Conservation (phyloP, 2,888 invertebrate species). For the Scotopteryx bipunctaria region DNA sequence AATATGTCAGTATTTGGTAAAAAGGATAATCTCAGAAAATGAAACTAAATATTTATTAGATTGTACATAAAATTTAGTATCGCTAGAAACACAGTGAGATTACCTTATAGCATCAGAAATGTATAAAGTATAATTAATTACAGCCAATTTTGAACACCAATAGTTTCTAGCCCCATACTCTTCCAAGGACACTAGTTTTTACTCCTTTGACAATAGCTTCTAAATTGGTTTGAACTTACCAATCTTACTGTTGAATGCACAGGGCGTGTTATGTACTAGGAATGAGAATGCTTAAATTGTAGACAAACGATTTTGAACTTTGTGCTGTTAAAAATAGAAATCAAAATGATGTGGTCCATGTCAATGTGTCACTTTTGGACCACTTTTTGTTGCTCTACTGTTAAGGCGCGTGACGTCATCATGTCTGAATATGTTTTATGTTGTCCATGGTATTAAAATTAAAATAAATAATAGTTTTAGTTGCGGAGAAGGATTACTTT, state of each 20-base stretch:
- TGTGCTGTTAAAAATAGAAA: not conserved
- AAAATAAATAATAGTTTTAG: too few species aligned
- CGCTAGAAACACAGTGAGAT: conserved; percentile 8
- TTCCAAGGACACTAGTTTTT: too few species aligned
- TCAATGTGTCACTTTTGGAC: not conserved
- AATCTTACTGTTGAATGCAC: not conserved
- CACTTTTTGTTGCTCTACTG: not conserved
- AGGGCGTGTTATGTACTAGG: too few species aligned
- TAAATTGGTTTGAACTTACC: too few species aligned
- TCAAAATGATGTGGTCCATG: not conserved
- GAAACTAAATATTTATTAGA: conserved; percentile 15
- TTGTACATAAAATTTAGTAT: conserved; percentile 20
- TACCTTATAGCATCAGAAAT: conserved; percentile 6
- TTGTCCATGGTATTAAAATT: too few species aligned
- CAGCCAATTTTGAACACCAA: conserved; percentile 1
- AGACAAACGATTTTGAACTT: not conserved
- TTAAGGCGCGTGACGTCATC: not conserved
- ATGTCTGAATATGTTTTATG: too few species aligned
- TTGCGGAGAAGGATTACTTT: too few species aligned
- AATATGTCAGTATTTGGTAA: conserved; percentile 2
- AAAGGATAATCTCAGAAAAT: conserved; percentile 4
- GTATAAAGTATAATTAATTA: conserved; percentile 1
- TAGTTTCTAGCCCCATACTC: not conserved
- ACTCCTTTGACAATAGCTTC: too few species aligned
- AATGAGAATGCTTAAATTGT: not conserved